Conservation (phyloP, 2,797 vertebrate genomes). For the Sternotherus odoratus region DNA sequence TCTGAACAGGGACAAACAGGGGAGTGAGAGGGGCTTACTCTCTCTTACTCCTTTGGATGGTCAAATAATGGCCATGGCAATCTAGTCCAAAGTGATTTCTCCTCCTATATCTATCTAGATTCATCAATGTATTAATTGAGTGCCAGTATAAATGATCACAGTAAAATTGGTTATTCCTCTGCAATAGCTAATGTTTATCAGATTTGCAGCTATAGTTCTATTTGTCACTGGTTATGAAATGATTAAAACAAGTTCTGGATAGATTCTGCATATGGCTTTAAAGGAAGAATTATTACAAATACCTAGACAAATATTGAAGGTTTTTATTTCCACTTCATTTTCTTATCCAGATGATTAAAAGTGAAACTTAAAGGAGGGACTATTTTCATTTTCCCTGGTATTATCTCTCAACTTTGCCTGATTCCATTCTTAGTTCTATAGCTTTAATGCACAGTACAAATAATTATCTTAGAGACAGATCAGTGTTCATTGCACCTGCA, state of each 20-base stretch:
- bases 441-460: conserved; percentile 55
- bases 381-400: conserved; percentile 32
- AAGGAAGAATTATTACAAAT: neutral
- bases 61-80: neutral
- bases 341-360: neutral
- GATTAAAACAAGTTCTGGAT: neutral
- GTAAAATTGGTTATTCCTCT: neutral
- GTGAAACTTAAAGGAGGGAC: neutral
- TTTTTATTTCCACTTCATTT: neutral
- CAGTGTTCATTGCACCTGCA: conserved; percentile 52
- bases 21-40: neutral
- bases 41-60: neutral
- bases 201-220: neutral
- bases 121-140: neutral
- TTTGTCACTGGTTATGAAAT: neutral
- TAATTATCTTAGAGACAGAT: conserved; percentile 29
- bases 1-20: neutral
- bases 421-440: conserved; percentile 19
- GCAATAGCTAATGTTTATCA: neutral
- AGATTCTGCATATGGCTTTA: neutral
- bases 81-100: neutral
- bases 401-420: conserved; percentile 11
- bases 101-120: neutral
- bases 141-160: neutral
- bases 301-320: neutral